Evolutionary conservation across 1,140 invertebrate species (phyloP), one percentile per base, ranked within the genome.

Genomic region (Vollenhovia emeryi): DNA sequence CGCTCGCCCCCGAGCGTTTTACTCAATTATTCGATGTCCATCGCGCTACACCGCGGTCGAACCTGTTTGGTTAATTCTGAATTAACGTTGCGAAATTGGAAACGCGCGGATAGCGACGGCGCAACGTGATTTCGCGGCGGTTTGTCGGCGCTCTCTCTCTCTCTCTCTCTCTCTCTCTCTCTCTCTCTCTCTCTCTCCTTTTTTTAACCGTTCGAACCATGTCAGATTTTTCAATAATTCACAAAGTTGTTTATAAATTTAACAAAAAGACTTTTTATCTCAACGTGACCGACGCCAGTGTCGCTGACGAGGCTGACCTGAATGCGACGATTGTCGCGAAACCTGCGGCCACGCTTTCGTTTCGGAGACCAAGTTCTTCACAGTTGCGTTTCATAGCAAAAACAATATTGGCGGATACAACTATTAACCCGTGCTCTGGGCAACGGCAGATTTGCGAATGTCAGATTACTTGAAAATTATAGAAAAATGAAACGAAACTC

Each of bases 1-100:
- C 84, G 9, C 18, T 18, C 64, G 64, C 52, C 64, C 62, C 45
- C 64, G 45, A 85, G 78, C 55, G 48, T 71, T 86, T 86, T 86
- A 86, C 69, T 83, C 68, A 83, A 86, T 86, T 86, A 86, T 86
- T 83, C 84, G 45, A 64, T 71, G 59, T 83, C 68, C 84, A 73
- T 86, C 66, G 84, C 59, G 73, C 73, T 52, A 76, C 15, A 76
- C 24, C 82, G 59, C 21, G 57, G 9, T 15, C 82, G 59, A 75
- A 43, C 57, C 82, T 66, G 66, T 85, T 85, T 82, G 30, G 64
- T 85, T 85, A 69, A 85, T 85, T 85, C 79, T 85, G 64, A 79
- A 85, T 85, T 85, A 85, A 80, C 62, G 50, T 57, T 66, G 75
- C 43, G 73, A 85, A 79, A 85, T 85, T 85, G 24, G 40, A 84